phyloP scores from a whole-genome alignment of 2,888 invertebrate genomes.

The Deilephila porcellus region DNA sequence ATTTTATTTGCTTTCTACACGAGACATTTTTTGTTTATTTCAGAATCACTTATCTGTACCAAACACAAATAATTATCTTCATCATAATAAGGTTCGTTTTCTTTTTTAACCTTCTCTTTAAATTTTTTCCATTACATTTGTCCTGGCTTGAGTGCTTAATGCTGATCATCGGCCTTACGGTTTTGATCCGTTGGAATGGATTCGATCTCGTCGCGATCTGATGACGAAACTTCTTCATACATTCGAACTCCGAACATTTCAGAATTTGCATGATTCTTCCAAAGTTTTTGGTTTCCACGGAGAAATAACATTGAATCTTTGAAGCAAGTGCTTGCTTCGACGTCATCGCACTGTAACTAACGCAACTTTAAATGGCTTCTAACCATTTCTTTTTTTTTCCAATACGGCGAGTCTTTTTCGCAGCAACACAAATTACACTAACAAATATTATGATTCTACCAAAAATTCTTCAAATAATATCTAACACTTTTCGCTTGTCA shows the following conservation, averaged over 20 bases:
- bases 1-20: slow-evolving; percentile 85
- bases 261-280: slow-evolving; percentile 48
- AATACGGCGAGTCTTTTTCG: neutral
- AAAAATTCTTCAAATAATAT: neutral
- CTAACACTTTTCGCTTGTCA: neutral
- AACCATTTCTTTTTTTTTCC: neutral
- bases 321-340: neutral
- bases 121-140: slow-evolving; percentile 65
- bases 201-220: neutral
- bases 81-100: slow-evolving; percentile 90
- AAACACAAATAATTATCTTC: slow-evolving; percentile 93
- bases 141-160: slow-evolving; percentile 71
- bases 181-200: neutral
- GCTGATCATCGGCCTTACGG: slow-evolving; percentile 40
- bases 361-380: slow-evolving; percentile 3
- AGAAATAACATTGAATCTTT: neutral
- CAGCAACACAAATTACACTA: neutral
- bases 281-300: slow-evolving; percentile 33
- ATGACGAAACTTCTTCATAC: slow-evolving; percentile 37
- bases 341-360: slow-evolving; percentile 18
- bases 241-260: slow-evolving; percentile 48
- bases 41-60: slow-evolving; percentile 95
- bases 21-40: slow-evolving; percentile 88
- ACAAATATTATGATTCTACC: neutral
- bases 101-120: slow-evolving; percentile 77